Evolutionary conservation across 2,113 vertebrate species (phyloP), one percentile per base, ranked within the genome.

Genomic region (Alectura lathami): DNA sequence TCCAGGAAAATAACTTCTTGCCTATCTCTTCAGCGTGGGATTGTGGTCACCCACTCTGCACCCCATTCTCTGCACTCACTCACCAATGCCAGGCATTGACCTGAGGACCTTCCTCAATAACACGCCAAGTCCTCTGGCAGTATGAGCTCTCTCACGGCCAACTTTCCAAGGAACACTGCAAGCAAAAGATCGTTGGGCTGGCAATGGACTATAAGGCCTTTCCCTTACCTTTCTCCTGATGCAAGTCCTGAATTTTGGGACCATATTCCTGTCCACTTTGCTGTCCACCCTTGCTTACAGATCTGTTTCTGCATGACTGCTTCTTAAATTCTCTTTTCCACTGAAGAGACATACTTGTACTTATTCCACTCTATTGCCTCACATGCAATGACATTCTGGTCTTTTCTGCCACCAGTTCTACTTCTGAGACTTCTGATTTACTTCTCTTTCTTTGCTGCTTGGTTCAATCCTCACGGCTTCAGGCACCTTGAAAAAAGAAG

Each of bases 91-190:
- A 5, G 38, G 11, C 23, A 23, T 38, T 59, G 47, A 36, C 30
- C 47, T 32, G 14, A 14, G 13, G 24, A 48, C 27, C 1, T 17
- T 83, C 36, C 29, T 11, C 38, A 54, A 5, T 3, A 26, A 20
- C 0, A 0, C 2, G 1, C 6, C 45, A 34, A 40, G 30, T 40
- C 14, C 3, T 50, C 30, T 72, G 53, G 13, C 3, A 12, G 0
- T 3, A 59, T 2, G 24, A 57, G 40, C 30, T 22, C 54, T 29
- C 11, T 3, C 34, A 10, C 27, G 36, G 13, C 18, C 3, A 24
- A 54, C 32, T n/a, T 64, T 40, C 32, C 80, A 53, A 40, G 34
- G 62, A 89, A 26, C 45, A 4, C 53, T 86, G 10, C 22, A 59
- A 48, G 29, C 32, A 82, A 15, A 20, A 60, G 9, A 8, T 42